These are phyloP conservation scores for Cheumatopsyche charites DNA, from an alignment of 1,140 invertebrate species.

Conservation along the genomic window DNA sequence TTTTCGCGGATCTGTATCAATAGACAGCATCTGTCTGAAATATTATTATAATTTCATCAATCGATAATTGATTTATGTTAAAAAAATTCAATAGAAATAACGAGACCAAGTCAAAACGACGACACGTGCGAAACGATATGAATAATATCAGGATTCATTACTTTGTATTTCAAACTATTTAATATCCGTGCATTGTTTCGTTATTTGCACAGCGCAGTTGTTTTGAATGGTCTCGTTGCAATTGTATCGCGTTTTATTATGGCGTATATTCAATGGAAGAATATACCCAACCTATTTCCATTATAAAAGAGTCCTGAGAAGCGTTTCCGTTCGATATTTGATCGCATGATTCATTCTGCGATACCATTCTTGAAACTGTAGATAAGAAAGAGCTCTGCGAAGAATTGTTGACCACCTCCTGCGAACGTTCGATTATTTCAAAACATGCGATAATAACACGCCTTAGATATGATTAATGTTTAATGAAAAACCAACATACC, in stretches of 20 bases:
- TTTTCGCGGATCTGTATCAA: constrained; percentile 11
- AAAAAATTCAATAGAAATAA: too few species aligned
- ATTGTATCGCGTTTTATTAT: too few species aligned
- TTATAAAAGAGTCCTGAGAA: not conserved
- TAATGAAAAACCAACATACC: constrained; percentile 9
- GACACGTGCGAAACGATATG: too few species aligned
- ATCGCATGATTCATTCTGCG: constrained; percentile 39
- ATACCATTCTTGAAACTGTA: constrained; percentile 61
- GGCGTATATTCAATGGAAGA: too few species aligned
- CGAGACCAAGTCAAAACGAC: too few species aligned
- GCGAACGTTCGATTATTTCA: not conserved
- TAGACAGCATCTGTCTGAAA: constrained; percentile 1
- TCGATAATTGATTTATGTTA: not conserved
- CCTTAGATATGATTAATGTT: not conserved
- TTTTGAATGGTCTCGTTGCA: too few species aligned
- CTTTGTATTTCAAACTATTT: too few species aligned
- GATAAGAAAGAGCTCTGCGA: constrained; percentile 55
- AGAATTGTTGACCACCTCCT: constrained; percentile 41
- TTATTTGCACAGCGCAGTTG: too few species aligned
- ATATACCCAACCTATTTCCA: not conserved
- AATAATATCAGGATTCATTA: too few species aligned
- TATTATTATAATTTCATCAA: not conserved
- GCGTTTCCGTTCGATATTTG: not conserved
- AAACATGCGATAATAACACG: too few species aligned
- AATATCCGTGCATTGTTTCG: too few species aligned